phyloP scores from a whole-genome alignment of 2,888 invertebrate species.

The Bellardia pandia region DNA sequence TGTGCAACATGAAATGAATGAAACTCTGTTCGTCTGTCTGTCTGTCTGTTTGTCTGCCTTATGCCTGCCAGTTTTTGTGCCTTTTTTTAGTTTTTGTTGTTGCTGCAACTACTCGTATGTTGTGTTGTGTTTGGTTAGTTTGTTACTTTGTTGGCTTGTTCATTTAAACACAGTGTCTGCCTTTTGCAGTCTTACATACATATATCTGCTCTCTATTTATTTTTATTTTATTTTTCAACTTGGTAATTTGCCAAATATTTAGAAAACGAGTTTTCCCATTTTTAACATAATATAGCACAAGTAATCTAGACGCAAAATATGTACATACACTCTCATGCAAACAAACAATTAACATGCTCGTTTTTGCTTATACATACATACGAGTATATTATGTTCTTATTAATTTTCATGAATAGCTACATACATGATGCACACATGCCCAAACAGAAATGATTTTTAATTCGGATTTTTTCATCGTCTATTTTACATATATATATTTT shows the following conservation, averaged over 20 bases:
- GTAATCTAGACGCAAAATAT: not conserved
- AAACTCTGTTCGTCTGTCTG: conserved; percentile 25
- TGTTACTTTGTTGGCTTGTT: conserved; percentile 30
- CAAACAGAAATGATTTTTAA: not conserved
- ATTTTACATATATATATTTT: not conserved
- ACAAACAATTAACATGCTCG: not conserved
- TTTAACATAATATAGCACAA: conserved; percentile 14
- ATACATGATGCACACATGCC: not conserved
- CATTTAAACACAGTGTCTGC: conserved; percentile 46
- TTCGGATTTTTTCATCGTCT: not conserved
- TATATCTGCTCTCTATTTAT: not conserved
- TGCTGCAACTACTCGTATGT: not conserved
- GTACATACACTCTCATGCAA: not conserved
- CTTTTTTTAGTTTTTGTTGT: conserved; percentile 8
- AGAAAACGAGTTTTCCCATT: conserved; percentile 16
- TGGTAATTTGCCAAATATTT: conserved; percentile 45
- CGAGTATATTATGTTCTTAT: not conserved
- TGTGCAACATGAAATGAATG: conserved; percentile 39
- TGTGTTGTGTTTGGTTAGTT: conserved; percentile 13
- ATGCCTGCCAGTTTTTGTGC: not conserved
- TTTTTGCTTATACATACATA: conserved; percentile 25
- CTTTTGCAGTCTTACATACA: conserved; percentile 30
- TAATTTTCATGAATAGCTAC: conserved; percentile 31
- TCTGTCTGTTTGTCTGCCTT: not conserved
- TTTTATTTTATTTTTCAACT: conserved; percentile 4